phyloP scores from a whole-genome alignment of 2,888 invertebrate species.

The Taphrorychus bicolor region DNA sequence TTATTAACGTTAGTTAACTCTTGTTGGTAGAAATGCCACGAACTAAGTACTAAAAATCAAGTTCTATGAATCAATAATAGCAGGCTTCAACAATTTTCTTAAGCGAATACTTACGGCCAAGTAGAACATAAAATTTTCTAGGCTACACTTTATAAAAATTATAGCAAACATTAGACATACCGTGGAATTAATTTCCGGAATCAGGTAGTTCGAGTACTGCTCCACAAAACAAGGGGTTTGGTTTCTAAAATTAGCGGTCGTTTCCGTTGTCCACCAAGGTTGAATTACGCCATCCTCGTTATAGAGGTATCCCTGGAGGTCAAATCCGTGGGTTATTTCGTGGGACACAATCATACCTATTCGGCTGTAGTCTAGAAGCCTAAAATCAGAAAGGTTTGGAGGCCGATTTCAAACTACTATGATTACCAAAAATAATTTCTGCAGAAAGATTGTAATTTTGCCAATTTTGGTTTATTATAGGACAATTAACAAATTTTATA shows the following conservation, averaged over 20 bases:
- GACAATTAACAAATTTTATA: too few species aligned
- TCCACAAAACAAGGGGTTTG: conserved; percentile 58
- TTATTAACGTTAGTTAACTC: background rate
- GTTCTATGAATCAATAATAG: too few species aligned
- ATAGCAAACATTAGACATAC: too few species aligned
- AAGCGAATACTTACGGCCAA: too few species aligned
- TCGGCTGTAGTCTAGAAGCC: conserved; percentile 64
- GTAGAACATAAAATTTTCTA: too few species aligned
- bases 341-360: conserved; percentile 66
- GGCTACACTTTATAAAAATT: too few species aligned
- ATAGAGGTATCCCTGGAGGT: conserved; percentile 57
- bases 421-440: too few species aligned
- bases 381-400: conserved; percentile 42
- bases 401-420: background rate
- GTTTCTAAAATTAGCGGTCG: conserved; percentile 52
- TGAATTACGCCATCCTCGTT: conserved; percentile 64
- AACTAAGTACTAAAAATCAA: too few species aligned
- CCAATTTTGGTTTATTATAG: too few species aligned
- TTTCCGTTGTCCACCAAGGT: conserved; percentile 57
- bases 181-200: conserved; percentile 54
- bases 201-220: conserved; percentile 58
- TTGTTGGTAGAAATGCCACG: background rate
- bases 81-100: too few species aligned
- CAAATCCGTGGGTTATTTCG: conserved; percentile 65
- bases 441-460: background rate